phyloP scores from a whole-genome alignment of 2,888 invertebrate species.

The Drosophila mayaguana region DNA sequence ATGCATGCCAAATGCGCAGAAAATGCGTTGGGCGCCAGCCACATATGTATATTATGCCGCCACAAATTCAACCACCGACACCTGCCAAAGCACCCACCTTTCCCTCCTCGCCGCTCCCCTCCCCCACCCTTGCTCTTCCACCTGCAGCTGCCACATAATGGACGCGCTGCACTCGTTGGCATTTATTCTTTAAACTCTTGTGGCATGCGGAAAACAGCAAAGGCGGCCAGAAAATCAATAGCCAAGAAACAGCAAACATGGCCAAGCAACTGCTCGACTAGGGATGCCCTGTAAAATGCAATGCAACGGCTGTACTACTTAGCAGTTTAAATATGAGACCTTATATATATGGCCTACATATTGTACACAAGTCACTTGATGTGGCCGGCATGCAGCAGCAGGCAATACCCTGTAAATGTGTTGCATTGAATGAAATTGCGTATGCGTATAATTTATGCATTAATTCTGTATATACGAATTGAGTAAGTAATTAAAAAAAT shows the following conservation, averaged over 20 bases:
- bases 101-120: not conserved
- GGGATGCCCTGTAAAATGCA: not conserved
- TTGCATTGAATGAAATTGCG: not conserved
- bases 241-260: slow-evolving; percentile 18
- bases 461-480: not conserved
- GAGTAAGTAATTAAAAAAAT: not conserved
- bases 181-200: slow-evolving; percentile 8
- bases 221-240: slow-evolving; percentile 44
- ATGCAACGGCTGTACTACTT: not conserved
- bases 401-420: not conserved
- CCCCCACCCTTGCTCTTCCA: not conserved
- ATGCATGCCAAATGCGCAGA: slow-evolving; percentile 70
- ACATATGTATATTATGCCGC: not conserved
- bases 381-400: not conserved
- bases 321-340: too few species aligned
- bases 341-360: too few species aligned
- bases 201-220: slow-evolving; percentile 42
- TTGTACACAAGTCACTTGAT: too few species aligned
- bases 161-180: slow-evolving; percentile 10
- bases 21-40: slow-evolving; percentile 59
- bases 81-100: not conserved
- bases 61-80: slow-evolving; percentile 5
- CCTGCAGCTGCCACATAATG: not conserved
- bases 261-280: not conserved
- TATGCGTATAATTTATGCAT: not conserved